Evolutionary conservation across 64 coral and sea anemone species (phyloP).

Genomic region (Montipora foliosa): DNA sequence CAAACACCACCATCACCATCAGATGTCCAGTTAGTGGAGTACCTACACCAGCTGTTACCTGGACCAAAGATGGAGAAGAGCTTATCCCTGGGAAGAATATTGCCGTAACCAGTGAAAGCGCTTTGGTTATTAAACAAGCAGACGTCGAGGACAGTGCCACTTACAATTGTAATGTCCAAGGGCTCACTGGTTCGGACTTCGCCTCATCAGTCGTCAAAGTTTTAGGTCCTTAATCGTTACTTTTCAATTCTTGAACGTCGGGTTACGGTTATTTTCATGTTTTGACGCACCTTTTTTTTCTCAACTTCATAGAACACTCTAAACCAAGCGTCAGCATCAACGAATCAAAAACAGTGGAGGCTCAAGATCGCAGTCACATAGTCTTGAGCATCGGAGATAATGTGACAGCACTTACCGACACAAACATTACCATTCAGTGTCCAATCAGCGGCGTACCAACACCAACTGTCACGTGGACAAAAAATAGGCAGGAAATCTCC

Average conservation of each 20-base stretch:
- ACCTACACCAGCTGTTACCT: conserved; percentile 74
- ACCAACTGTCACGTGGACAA: conserved; percentile 61
- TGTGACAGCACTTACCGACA: conserved; percentile 58
- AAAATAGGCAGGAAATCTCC: conserved; percentile 18
- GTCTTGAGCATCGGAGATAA: conserved; percentile 64
- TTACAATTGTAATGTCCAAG: conserved; percentile 69
- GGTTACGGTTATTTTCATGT: too few relatives aligned
- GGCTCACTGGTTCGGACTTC: conserved; percentile 37
- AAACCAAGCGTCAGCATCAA: background rate
- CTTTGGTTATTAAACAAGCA: conserved; percentile 59
- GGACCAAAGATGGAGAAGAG: conserved; percentile 78
- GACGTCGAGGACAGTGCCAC: conserved; percentile 17
- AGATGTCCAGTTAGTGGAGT: conserved; percentile 77
- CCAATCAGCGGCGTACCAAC: conserved; percentile 50
- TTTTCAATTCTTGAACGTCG: too few relatives aligned
- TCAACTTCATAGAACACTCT: background rate
- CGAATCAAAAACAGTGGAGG: conserved; percentile 19
- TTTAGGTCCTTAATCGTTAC: conserved; percentile 46
- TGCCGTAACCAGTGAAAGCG: conserved; percentile 35
- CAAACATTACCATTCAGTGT: conserved; percentile 63
- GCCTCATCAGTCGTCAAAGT: conserved; percentile 46
- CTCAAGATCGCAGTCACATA: conserved; percentile 36
- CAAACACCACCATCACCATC: conserved; percentile 69
- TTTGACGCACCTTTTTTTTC: background rate
- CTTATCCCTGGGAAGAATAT: background rate